Conservation (phyloP, 2,888 invertebrate genomes). For the Punctoribates punctum region DNA sequence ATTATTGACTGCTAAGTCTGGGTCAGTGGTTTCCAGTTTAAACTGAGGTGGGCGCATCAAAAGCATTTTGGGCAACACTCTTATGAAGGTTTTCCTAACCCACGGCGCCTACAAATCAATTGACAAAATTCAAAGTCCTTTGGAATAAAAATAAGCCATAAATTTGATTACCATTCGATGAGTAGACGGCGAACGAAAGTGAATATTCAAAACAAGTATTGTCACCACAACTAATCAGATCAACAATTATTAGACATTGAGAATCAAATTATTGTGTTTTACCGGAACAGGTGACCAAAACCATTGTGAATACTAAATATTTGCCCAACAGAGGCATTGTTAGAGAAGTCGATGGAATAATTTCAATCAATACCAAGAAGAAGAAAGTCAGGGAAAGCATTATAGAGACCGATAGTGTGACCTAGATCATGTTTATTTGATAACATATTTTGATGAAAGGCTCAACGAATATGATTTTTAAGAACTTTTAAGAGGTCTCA, state of each 20-base stretch:
- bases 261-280: no score
- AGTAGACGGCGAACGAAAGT: constrained; percentile 72
- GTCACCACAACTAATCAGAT: constrained; percentile 90
- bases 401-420: constrained; percentile 96
- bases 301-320: constrained; percentile 95
- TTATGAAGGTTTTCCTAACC: constrained; percentile 82
- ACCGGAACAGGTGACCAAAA: constrained; percentile 88
- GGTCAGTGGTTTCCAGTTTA: constrained; percentile 46
- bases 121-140: no score
- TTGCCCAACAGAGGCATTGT: constrained; percentile 89
- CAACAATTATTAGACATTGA: no score
- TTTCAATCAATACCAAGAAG: constrained; percentile 95
- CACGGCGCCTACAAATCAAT: constrained; percentile 68
- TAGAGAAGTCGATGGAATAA: constrained; percentile 96
- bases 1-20: constrained; percentile 4
- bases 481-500: no score
- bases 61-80: constrained; percentile 74
- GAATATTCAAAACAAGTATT: constrained; percentile 86
- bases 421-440: constrained; percentile 53
- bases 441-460: no score
- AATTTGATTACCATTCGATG: no score
- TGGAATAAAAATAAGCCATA: no score
- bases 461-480: no score
- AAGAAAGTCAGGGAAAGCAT: constrained; percentile 97
- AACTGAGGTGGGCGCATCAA: constrained; percentile 88